A percentile compares a stretch with the other conserved stretches of the same genome.
These are phyloP conservation scores for Tortricodes alternella DNA, from an alignment of 2,888 invertebrate genomes.

Conservation along the genomic window DNA sequence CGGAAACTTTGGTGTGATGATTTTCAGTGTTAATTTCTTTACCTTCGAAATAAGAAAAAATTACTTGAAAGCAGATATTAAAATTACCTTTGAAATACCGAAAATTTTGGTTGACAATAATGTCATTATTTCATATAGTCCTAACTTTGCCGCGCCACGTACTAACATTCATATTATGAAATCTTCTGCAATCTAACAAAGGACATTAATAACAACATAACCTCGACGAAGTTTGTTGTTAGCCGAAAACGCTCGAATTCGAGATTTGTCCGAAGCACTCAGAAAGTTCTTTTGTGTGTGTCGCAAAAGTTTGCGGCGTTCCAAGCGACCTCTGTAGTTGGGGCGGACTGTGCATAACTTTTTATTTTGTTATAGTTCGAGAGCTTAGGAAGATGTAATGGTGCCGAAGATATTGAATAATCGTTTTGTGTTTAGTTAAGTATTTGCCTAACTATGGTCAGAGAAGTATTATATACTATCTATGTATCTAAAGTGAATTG, in stretches of 20 bases:
- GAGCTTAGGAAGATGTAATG: constrained; percentile 19
- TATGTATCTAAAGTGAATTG: too few relatives aligned
- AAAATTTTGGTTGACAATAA: too few relatives aligned
- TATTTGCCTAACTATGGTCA: neutral
- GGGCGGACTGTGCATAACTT: constrained; percentile 24
- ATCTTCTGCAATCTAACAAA: neutral
- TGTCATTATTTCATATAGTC: too few relatives aligned
- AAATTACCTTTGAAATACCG: too few relatives aligned
- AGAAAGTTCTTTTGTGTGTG: constrained; percentile 25
- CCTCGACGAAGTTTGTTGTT: neutral
- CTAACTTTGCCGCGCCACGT: too few relatives aligned
- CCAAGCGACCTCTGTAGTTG: constrained; percentile 1
- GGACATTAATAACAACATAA: neutral
- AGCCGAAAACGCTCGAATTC: constrained; percentile 1
- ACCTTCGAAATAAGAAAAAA: too few relatives aligned
- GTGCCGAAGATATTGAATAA: constrained; percentile 17
- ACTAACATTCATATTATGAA: too few relatives aligned
- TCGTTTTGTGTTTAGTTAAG: constrained; percentile 2
- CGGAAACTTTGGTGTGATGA: too few relatives aligned
- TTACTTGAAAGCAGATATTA: too few relatives aligned
- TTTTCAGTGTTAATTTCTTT: too few relatives aligned
- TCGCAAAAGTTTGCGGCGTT: constrained; percentile 9
- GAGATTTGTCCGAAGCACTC: constrained; percentile 27
- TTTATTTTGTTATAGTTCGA: constrained; percentile 28
- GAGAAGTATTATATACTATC: neutral